Base-by-base conservation (phyloP, 2,113 vertebrate species). In the Nanger granti region DNA sequence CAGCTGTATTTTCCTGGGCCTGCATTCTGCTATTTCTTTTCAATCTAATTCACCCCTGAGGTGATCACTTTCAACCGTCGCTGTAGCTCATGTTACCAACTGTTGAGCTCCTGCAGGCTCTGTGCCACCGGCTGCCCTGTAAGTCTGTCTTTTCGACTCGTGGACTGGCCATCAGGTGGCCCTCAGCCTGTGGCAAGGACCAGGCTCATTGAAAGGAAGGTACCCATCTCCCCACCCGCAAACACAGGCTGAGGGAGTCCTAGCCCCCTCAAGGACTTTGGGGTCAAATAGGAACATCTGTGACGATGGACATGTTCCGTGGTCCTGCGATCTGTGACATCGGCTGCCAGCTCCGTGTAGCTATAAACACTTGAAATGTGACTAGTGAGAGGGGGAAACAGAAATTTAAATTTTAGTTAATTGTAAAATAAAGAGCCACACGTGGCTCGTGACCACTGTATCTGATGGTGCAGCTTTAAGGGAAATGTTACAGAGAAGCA, bases 401-500 rank as follows among this genome's bases (percentile, higher is more conserved):
- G 18, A 91, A 95, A 84, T 93, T 66, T 91, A 73, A 54, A 49
- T 47, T 87, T 76, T 79, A 60, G 91, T 59, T 79, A 55, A 34
- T 66, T 93, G 26, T 87, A 94, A 82, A 76, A 47, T 87, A 94
- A 95, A 97, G 34, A 94, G 85, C 28, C 80, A 88, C 37, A 49
- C 24, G 12, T 87, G 89, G 14, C 93, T 57, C 87, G 83, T 26
- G 83, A 84, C 93, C 44, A 47, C 54, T 10, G 0, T 76, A 49
- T 34, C 4, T 1, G 28, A 91, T 31, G 24, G 31, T 69, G 9
- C 6, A 7, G 18, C 54, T 94, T 94, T 96, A 82, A 91, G 41
- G n/a, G 93, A 96, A 97, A 93, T 62, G 59, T 66, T 93, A 94
- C 96, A 88, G 86, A 93, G 83, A 98, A 97, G 64, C 96, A 97